Evolutionary conservation across 2,888 invertebrate species (phyloP), one percentile per base, ranked within the genome.

Genomic region (Psylliodes chrysocephalus): DNA sequence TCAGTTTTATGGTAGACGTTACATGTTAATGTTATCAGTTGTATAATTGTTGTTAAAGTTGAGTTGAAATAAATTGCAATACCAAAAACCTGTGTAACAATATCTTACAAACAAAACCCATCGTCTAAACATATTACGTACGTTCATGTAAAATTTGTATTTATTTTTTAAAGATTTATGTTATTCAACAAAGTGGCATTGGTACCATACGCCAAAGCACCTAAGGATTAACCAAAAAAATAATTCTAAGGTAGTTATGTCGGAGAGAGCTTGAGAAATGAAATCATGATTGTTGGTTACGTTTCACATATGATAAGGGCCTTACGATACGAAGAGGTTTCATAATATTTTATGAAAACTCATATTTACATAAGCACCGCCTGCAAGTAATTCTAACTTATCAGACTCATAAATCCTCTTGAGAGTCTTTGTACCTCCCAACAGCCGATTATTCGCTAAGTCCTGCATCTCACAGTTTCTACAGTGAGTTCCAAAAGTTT

Each of bases 311-410:
- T 4, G 47, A 47, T 47, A 47, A 54, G 28, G 25, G n/a, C 53
- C 38, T 15, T 14, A 38, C 38, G 15, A 51, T 14, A 38, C 38
- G 15, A 51, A 56, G 42, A 56, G 17, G 38, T 56, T 47, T 40
- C 35, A 40, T 51, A 47, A 57, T 53, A 53, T 38, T 46, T 63
- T 53, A 63, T 52, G 14, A 35, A 38, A 44, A 57, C 44, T 44
- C 42, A 57, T 63, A 63, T 63, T 63, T 63, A 63, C 63, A 57
- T 57, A 18, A 54, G 46, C 8, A 53, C 57, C 56, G 57, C 46
- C 53, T 38, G 56, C 57, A 14, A 44, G 38, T 63, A 57, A 63
- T 63, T 52, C 52, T 35, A 18, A 63, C 57, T 63, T 63, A 63
- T 63, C 63, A 57, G 52, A 12, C 42, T 51, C 63, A 56, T 63